A percentile compares a stretch with the other conserved stretches of the same genome.
These are phyloP conservation scores for Pseudobourletiella spinata DNA, from an alignment of 1,140 invertebrate species.

Conservation along the genomic window DNA sequence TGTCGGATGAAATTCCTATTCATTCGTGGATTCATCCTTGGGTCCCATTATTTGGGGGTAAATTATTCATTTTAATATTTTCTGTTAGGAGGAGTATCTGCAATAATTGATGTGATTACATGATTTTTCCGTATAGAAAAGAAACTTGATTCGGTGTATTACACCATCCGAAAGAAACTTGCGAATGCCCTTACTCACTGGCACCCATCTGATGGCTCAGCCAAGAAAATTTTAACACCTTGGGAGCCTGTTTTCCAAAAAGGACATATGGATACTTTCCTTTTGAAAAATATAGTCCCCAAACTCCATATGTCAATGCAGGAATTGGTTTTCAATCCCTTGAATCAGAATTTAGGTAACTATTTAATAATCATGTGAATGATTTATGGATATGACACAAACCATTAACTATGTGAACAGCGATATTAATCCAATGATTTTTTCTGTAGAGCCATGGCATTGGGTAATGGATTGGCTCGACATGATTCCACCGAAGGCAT, in stretches of 20 bases:
- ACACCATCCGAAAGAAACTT: conserved; percentile 78
- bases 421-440: neutral
- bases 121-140: conserved; percentile 45
- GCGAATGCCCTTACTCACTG: conserved; percentile 76
- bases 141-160: conserved; percentile 73
- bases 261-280: conserved; percentile 71
- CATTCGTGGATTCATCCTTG: conserved; percentile 96
- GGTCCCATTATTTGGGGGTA: no score
- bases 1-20: conserved; percentile 85
- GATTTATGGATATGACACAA: no score
- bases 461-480: conserved; percentile 82
- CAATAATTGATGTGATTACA: no score
- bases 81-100: no score
- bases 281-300: conserved; percentile 82
- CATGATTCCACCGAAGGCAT: conserved; percentile 57
- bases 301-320: conserved; percentile 68
- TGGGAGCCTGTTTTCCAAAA: conserved; percentile 80
- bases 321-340: conserved; percentile 74
- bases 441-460: conserved; percentile 55
- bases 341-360: conserved; percentile 64
- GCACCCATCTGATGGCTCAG: conserved; percentile 87
- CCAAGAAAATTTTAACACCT: conserved; percentile 79
- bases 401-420: no score
- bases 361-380: neutral
- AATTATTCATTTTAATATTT: no score